Evolutionary conservation across 2,797 vertebrate genomes (phyloP).

Genomic region (Macrochelys suwanniensis): DNA sequence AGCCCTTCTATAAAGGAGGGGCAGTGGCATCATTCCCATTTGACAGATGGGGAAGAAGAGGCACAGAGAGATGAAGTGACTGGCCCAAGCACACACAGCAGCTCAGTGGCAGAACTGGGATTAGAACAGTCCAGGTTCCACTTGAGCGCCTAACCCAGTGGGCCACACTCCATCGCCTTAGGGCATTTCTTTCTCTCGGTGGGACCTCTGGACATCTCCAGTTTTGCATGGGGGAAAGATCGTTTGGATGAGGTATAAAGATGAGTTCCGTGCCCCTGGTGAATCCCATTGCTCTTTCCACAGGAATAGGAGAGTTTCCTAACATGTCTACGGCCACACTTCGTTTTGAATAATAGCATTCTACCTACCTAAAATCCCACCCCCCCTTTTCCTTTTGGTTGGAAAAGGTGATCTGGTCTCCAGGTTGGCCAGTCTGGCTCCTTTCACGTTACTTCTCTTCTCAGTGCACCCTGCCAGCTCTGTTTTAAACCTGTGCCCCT

Average conservation of each 20-base stretch:
- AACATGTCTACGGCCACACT: neutral
- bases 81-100: neutral
- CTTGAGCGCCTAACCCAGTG: neutral
- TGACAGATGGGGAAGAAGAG: neutral
- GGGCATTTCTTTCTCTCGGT: neutral
- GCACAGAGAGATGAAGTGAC: neutral
- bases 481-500: too few species aligned
- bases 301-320: neutral
- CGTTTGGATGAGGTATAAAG: neutral
- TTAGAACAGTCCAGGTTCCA: neutral
- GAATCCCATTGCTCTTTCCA: neutral
- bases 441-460: too few species aligned
- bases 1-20: neutral
- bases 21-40: neutral
- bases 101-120: neutral
- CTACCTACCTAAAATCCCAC: neutral
- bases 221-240: neutral
- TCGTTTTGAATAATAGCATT: neutral
- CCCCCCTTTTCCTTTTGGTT: neutral
- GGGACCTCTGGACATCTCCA: neutral
- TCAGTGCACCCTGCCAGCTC: too few species aligned
- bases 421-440: too few species aligned
- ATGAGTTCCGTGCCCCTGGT: neutral
- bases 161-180: neutral
- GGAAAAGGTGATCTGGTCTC: neutral